Evolutionary conservation across 2,113 vertebrate species (phyloP), one percentile per base, ranked within the genome.

Genomic region (Poeciliopsis occidentalis): DNA sequence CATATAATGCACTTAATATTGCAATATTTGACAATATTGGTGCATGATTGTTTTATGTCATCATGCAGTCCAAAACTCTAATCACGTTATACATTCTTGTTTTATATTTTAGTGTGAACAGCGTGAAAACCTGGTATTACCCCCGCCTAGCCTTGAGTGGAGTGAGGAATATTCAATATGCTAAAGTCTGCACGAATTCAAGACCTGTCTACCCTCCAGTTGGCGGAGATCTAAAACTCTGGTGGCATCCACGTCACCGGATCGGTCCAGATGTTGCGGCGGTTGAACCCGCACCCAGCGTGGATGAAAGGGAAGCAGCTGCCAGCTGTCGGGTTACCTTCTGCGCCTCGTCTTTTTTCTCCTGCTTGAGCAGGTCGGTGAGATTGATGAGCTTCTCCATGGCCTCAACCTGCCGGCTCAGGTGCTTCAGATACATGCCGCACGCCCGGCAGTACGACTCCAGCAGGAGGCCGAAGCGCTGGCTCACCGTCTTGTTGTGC

Each of bases 301-400:
- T 37, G 61, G 69, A 80, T 80, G 73, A 69, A 51, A 69, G 68
- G 37, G 85, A 86, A 67, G 39, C 88, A 87, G 82, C 81, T 81
- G 73, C 47, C 60, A 13, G 75, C 67, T 75, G 76, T 84, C 72
- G 10, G 69, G 75, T 76, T 92, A 99, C 97, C 97, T 99, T 99
- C 89, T 99, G 98, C 0, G 98, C 98, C 90, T 99, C 98, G 95
- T 99, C 98, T 89, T 99, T 99, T 80, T 99, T 99, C 86, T 99
- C 98, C 92, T 99, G 97, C 90, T 99, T 99, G 86, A 99, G 97
- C 79, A 99, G 98, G 91, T 99, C 98, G n/a, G 98, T 99, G 90
- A 99, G 96, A 92, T 99, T 99, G 90, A 99, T 99, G 87, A 99
- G 91, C 76, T 99, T 99, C 93, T 99, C 98, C 98, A 99, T 99